phyloP scores from a whole-genome alignment of 2,797 vertebrate genomes.

The Limnodromus scolopaceus region DNA sequence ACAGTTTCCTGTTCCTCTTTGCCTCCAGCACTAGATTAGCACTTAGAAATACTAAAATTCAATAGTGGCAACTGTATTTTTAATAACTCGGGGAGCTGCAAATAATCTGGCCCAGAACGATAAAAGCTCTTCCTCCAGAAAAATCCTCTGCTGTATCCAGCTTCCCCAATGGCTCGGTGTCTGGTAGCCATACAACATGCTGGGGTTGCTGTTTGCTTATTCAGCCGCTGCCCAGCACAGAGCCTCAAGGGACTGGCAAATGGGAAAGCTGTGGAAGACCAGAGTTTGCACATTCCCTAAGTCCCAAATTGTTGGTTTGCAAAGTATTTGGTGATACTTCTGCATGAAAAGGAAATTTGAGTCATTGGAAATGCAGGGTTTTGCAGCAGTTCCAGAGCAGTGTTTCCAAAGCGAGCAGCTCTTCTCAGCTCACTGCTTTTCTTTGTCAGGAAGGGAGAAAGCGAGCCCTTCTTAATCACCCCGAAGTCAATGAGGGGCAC shows the following conservation, averaged over 20 bases:
- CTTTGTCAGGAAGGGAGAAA: conserved; percentile 18
- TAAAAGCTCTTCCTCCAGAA: neutral
- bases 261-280: neutral
- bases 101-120: neutral
- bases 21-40: conserved; percentile 22
- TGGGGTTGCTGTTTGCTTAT: neutral
- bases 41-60: conserved; percentile 38
- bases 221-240: neutral
- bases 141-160: neutral
- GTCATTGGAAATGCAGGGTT: neutral
- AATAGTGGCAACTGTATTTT: conserved; percentile 23
- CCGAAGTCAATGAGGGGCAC: conserved; percentile 31
- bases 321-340: neutral
- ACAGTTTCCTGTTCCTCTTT: conserved; percentile 23
- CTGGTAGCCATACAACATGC: neutral
- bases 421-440: neutral
- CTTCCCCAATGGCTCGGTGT: neutral
- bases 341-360: neutral
- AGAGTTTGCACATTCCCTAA: neutral
- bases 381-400: neutral
- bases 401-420: neutral
- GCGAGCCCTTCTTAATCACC: neutral
- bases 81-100: neutral
- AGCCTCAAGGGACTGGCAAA: neutral
- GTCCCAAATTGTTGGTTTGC: neutral